Percentiles rank a stretch among this genome's conserved stretches.
Conservation (phyloP, 2,888 invertebrate species). For the Mylabris sibirica region DNA sequence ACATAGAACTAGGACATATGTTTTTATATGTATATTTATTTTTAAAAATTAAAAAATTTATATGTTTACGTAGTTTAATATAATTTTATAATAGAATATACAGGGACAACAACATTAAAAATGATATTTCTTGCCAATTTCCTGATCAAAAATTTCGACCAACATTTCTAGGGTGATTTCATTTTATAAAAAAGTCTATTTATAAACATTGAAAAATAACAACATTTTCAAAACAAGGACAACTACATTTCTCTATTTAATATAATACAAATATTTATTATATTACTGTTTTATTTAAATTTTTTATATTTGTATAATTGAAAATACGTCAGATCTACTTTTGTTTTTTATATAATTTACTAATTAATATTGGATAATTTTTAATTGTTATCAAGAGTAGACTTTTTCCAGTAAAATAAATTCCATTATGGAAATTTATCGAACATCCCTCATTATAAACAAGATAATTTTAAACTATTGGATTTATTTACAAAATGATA, state of each 20-base stretch:
- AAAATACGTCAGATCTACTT: not conserved
- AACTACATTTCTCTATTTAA: not conserved
- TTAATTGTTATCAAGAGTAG: not conserved
- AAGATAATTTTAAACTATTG: constrained; percentile 1
- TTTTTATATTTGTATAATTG: not conserved
- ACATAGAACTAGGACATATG: no score
- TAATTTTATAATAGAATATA: not conserved
- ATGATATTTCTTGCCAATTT: not conserved
- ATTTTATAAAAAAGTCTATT: constrained; percentile 5
- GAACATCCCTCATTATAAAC: constrained; percentile 1
- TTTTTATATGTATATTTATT: no score
- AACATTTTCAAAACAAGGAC: constrained; percentile 4
- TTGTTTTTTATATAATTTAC: not conserved
- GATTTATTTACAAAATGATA: not conserved
- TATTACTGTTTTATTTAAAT: not conserved
- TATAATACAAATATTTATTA: not conserved
- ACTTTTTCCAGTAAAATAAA: not conserved
- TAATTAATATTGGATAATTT: not conserved
- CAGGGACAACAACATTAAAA: not conserved
- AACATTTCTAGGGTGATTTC: constrained; percentile 8
- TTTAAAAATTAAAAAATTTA: no score
- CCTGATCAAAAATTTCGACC: not conserved
- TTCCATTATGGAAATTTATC: not conserved
- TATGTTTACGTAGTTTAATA: not conserved
- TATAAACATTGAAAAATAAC: not conserved